A percentile compares a stretch with the other conserved stretches of the same genome.
These are phyloP conservation scores for Eudasyphora cyanicolor DNA, from an alignment of 2,888 invertebrate genomes.

Conservation along the genomic window DNA sequence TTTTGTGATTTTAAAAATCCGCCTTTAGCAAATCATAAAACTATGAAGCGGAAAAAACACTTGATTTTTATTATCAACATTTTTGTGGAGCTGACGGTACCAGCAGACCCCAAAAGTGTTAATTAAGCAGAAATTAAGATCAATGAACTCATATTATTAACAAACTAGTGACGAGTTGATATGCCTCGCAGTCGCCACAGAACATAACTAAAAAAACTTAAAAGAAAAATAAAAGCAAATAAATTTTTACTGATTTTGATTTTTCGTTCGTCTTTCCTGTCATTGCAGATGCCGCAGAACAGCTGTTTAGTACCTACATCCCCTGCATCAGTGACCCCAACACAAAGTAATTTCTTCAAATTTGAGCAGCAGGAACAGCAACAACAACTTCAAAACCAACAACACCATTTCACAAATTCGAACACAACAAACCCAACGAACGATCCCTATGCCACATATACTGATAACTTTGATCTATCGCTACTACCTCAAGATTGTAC, in stretches of 20 bases:
- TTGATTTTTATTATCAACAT: neutral
- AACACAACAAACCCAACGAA: constrained; percentile 47
- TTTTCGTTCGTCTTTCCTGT: neutral
- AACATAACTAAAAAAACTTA: neutral
- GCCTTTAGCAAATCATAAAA: neutral
- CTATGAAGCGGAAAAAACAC: neutral
- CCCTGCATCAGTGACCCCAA: constrained; percentile 4
- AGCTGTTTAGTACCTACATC: constrained; percentile 46
- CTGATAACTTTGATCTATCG: constrained; percentile 87
- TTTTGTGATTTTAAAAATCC: no score
- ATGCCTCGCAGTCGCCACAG: no score
- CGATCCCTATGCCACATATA: constrained; percentile 78
- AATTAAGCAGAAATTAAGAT: constrained; percentile 19
- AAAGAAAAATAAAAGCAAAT: neutral
- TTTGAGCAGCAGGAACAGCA: constrained; percentile 60
- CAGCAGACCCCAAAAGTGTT: constrained; percentile 19
- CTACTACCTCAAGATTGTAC: constrained; percentile 83
- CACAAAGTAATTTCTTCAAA: constrained; percentile 64
- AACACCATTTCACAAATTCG: constrained; percentile 33
- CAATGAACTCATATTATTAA: constrained; percentile 14
- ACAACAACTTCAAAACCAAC: constrained; percentile 53
- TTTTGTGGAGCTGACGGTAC: neutral
- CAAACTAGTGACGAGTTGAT: neutral
- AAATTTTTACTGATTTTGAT: neutral
- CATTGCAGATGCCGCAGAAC: constrained; percentile 71